These are phyloP conservation scores for Myrmecobius fasciatus DNA, from an alignment of 2,113 vertebrate species.

Conservation along the genomic window DNA sequence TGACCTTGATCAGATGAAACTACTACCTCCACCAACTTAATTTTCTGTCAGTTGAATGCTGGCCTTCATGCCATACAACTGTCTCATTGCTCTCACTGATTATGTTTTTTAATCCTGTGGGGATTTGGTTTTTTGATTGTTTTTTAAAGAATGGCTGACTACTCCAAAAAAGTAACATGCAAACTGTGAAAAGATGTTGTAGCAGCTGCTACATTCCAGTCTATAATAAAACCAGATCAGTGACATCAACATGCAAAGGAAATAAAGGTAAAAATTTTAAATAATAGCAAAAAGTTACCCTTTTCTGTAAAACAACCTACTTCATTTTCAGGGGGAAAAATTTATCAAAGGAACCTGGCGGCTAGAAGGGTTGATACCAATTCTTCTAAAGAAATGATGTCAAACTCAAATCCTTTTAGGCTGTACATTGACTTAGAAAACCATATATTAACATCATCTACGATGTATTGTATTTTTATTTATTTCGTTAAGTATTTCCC, in stretches of 20 bases:
- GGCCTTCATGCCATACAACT: not conserved
- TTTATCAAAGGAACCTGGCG: not conserved
- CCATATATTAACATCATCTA: not conserved
- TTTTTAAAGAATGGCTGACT: not conserved
- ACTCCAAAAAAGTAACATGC: not conserved
- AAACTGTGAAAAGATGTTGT: not conserved
- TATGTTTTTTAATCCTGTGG: not conserved
- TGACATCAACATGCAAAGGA: not conserved
- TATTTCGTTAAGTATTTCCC: not conserved
- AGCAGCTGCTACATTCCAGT: not conserved
- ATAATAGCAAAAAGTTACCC: not conserved
- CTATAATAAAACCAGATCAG: not conserved
- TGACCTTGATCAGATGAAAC: not conserved
- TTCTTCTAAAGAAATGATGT: not conserved
- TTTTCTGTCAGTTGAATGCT: not conserved
- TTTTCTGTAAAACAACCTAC: not conserved
- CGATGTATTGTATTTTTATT: not conserved
- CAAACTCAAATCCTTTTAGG: not conserved
- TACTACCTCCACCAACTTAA: not conserved
- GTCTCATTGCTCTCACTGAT: not conserved
- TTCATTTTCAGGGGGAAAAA: not conserved
- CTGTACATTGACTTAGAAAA: not conserved
- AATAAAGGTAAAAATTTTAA: not conserved
- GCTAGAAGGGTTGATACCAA: not conserved
- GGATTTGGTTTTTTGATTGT: not conserved